Evolutionary conservation across 1,140 invertebrate genomes (phyloP).

Genomic region (Drosophila miranda): DNA sequence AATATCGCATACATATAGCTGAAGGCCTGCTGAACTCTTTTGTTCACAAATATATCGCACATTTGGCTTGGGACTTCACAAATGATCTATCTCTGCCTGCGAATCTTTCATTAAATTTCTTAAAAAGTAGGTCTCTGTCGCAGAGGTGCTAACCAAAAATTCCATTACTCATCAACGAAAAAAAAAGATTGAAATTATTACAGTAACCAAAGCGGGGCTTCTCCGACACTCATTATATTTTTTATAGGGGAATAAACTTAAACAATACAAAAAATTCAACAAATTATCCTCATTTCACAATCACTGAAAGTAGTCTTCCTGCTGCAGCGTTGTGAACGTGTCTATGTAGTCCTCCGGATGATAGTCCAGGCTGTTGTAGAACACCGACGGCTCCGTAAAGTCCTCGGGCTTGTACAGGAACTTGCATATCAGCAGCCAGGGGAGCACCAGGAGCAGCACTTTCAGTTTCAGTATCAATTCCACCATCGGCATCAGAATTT

Average conservation of each 20-base stretch:
- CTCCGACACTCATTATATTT: no score
- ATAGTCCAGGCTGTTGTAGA: constrained; percentile 35
- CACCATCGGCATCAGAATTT: background rate
- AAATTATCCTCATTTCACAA: background rate
- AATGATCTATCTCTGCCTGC: no score
- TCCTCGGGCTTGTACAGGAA: constrained; percentile 17
- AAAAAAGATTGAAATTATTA: no score
- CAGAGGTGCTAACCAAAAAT: no score
- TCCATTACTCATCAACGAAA: no score
- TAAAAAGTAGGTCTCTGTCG: no score
- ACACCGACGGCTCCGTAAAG: constrained; percentile 28
- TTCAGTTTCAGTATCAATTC: constrained; percentile 9
- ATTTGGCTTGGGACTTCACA: no score
- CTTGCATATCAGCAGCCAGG: constrained; percentile 15
- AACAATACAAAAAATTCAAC: background rate
- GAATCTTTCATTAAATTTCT: no score
- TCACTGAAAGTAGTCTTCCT: constrained; percentile 48
- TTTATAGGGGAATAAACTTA: background rate
- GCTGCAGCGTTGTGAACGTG: constrained; percentile 30
- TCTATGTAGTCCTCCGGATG: constrained; percentile 50
- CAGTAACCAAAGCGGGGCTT: no score
- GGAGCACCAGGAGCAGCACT: constrained; percentile 21
- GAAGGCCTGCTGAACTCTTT: no score
- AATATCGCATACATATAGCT: no score
- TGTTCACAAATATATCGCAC: no score